A percentile compares a stretch with the other conserved stretches of the same genome.
Conservation (phyloP, 2,797 vertebrate genomes). For the Phalanger gymnotis region DNA sequence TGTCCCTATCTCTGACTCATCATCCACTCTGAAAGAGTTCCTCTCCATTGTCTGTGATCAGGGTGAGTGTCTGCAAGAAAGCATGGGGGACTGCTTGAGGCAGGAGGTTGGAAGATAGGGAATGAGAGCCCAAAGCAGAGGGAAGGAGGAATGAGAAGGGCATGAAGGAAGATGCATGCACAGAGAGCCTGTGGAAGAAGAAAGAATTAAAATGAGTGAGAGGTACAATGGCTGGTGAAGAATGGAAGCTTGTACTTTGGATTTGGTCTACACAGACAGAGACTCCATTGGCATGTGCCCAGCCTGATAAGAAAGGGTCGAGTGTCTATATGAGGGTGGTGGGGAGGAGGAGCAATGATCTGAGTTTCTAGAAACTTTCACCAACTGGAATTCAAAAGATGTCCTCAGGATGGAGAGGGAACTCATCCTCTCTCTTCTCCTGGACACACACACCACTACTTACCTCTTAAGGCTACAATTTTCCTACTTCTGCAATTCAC, state of each 20-base stretch:
- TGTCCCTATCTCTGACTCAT: neutral
- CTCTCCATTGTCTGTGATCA: neutral
- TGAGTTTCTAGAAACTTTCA: neutral
- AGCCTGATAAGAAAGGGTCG: neutral
- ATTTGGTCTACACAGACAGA: neutral
- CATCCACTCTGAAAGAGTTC: neutral
- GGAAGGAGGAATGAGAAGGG: too few relatives aligned
- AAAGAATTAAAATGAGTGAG: too few relatives aligned
- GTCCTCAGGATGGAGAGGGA: neutral
- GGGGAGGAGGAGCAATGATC: neutral
- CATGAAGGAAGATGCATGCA: neutral
- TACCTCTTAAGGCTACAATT: neutral
- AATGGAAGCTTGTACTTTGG: neutral
- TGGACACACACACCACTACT: neutral
- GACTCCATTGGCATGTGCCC: neutral
- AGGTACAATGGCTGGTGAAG: neutral
- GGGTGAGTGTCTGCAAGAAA: neutral
- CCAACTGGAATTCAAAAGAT: neutral
- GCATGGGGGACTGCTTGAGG: rapidly evolving
- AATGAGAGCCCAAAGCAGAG: neutral
- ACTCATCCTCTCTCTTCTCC: neutral
- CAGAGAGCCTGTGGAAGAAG: rapidly evolving
- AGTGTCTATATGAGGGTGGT: neutral
- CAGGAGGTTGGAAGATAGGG: too few relatives aligned
- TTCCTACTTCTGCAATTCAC: neutral